phyloP scores from a whole-genome alignment of 2,888 invertebrate genomes.

The Napeogenes sylphis region DNA sequence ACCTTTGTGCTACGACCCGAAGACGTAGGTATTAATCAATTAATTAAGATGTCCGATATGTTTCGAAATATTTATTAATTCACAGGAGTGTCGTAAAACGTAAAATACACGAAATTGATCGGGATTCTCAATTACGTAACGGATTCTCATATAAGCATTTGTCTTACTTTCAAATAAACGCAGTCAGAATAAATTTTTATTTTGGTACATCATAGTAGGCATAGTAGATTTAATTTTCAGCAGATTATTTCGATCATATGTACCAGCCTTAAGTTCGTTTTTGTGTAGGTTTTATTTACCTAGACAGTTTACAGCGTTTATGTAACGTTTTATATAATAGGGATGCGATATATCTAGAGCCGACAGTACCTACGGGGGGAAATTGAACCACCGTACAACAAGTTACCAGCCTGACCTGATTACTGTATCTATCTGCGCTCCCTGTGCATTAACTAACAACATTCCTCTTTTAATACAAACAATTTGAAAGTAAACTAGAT shows the following conservation, averaged over 20 bases:
- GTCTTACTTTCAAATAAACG: no score
- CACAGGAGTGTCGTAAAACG: not conserved
- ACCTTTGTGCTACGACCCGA: not conserved
- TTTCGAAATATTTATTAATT: not conserved
- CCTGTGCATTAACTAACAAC: not conserved
- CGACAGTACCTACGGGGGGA: not conserved
- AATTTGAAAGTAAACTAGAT: no score
- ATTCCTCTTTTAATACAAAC: not conserved
- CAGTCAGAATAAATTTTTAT: no score
- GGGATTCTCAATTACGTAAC: not conserved
- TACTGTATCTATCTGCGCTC: not conserved
- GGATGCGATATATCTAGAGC: not conserved
- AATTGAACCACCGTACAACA: constrained; percentile 1
- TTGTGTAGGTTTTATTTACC: no score
- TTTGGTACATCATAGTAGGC: no score
- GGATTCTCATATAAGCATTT: not conserved
- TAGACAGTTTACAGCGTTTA: not conserved
- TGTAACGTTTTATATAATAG: not conserved
- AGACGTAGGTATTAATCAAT: not conserved
- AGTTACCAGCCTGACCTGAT: not conserved
- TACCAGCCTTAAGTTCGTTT: no score
- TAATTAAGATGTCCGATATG: not conserved
- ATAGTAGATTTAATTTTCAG: no score
- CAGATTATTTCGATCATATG: no score
- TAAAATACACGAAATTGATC: not conserved